Evolutionary conservation across 2,888 invertebrate genomes (phyloP), one percentile per base, ranked within the genome.

Genomic region (Ennomos erosarius): DNA sequence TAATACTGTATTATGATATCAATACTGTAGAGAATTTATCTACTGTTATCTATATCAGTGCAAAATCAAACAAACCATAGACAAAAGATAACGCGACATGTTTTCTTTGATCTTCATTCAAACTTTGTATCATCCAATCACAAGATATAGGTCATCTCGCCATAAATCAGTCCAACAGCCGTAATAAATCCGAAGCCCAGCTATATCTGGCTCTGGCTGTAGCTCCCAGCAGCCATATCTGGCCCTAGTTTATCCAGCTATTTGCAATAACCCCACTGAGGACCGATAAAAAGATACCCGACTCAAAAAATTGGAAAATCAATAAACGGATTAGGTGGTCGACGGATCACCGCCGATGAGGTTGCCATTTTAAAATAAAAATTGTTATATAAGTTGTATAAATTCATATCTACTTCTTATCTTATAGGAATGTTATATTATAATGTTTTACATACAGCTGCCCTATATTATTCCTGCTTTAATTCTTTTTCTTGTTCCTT

Each of bases 281-380:
- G 50, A 53, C 55, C 64, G 60, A 66, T 67, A 68, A 66, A 69
- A 70, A 69, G 65, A 68, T 66, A 68, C 63, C 61, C 59, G 51
- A 36, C 57, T 53, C 46, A 54, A 63, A 64, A 62, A 68, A 67
- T 48, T 59, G 65, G 59, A 47, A 67, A 69, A 69, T 71, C 69
- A 69, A 71, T 69, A 71, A 71, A 66, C 67, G 64, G 71, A 68
- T 71, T 69, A 68, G 64, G 59, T 62, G 59, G 63, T 51, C 57
- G 52, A 40, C 47, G 59, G 58, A 47, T 40, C 55, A 47, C 11
- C n/a, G 49, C 48, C 49, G 49, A 36, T 36, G 47, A 50, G 45
- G 50, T 50, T 42, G 34, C 49, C 44, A 48, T 38, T 12, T 35
- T 3, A 36, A 47, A 47, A 39, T 54, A 35, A 49, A 54, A 54